These are phyloP conservation scores for Tribolium madens DNA, from an alignment of 1,140 invertebrate genomes.

Conservation along the genomic window DNA sequence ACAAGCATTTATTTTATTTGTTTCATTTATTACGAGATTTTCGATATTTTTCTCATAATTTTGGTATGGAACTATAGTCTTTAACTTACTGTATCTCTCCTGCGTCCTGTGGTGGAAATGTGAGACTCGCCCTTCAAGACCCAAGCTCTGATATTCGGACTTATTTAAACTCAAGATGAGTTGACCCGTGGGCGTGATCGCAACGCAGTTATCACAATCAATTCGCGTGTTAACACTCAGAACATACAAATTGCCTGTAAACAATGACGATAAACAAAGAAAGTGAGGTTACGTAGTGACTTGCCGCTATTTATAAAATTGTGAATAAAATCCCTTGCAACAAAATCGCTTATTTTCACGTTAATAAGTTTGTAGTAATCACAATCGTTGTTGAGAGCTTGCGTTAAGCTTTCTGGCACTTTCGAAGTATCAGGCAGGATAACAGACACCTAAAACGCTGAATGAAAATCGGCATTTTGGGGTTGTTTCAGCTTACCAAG, in stretches of 20 bases:
- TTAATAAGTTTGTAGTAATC: constrained; percentile 70
- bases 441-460: constrained; percentile 68
- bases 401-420: constrained; percentile 64
- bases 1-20: too few relatives aligned
- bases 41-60: constrained; percentile 1
- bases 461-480: constrained; percentile 4
- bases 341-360: constrained; percentile 65
- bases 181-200: constrained; percentile 67
- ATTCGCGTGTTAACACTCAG: constrained; percentile 67
- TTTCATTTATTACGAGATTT: too few relatives aligned
- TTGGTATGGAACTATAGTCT: constrained; percentile 9
- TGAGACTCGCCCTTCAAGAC: constrained; percentile 69
- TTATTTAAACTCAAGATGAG: constrained; percentile 68
- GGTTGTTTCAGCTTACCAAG: constrained; percentile 64
- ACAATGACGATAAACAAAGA: constrained; percentile 19
- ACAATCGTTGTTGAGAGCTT: constrained; percentile 66
- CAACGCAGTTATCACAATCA: constrained; percentile 68
- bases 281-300: constrained; percentile 23
- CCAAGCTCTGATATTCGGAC: constrained; percentile 68
- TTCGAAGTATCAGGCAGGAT: constrained; percentile 67
- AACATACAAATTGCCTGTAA: constrained; percentile 68
- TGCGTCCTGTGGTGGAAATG: constrained; percentile 65
- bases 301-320: constrained; percentile 60
- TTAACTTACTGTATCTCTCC: constrained; percentile 70
- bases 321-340: constrained; percentile 69